Conservation (phyloP, 2,888 invertebrate species). For the Schrankia costaestrigalis region DNA sequence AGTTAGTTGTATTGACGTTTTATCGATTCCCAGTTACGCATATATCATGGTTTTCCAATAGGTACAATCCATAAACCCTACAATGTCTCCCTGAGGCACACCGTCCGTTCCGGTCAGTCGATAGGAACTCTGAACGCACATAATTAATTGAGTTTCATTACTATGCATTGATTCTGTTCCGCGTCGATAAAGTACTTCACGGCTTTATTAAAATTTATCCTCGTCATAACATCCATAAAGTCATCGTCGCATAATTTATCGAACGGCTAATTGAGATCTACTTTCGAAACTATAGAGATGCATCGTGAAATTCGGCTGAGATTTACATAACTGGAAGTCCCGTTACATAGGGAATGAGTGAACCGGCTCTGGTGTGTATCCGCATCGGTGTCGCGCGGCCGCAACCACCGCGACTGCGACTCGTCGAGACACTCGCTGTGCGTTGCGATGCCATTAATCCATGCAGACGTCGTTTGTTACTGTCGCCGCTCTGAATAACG, state of each 20-base stretch:
- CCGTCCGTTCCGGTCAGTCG: slow-evolving; percentile 31
- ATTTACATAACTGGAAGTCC: slow-evolving; percentile 79
- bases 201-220: slow-evolving; percentile 35
- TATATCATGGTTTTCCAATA: slow-evolving; percentile 34
- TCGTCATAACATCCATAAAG: slow-evolving; percentile 33
- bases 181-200: slow-evolving; percentile 43
- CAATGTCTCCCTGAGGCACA: slow-evolving; percentile 45
- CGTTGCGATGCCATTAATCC: slow-evolving; percentile 48
- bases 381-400: slow-evolving; percentile 21
- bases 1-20: slow-evolving; percentile 46
- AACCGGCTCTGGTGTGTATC: slow-evolving; percentile 60
- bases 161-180: slow-evolving; percentile 39
- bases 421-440: slow-evolving; percentile 23
- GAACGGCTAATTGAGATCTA: slow-evolving; percentile 59
- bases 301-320: slow-evolving; percentile 72
- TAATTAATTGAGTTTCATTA: slow-evolving; percentile 50
- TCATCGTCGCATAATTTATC: slow-evolving; percentile 41
- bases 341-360: slow-evolving; percentile 76
- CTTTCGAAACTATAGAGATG: slow-evolving; percentile 66
- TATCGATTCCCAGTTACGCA: slow-evolving; percentile 49
- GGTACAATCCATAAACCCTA: slow-evolving; percentile 30
- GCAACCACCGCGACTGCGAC: slow-evolving; percentile 11
- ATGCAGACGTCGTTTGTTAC: slow-evolving; percentile 63
- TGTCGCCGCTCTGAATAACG: slow-evolving; percentile 68
- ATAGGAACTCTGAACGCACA: slow-evolving; percentile 43